Evolutionary conservation across 2,113 vertebrate species (phyloP).

Genomic region (Rhadina sibilatrix): DNA sequence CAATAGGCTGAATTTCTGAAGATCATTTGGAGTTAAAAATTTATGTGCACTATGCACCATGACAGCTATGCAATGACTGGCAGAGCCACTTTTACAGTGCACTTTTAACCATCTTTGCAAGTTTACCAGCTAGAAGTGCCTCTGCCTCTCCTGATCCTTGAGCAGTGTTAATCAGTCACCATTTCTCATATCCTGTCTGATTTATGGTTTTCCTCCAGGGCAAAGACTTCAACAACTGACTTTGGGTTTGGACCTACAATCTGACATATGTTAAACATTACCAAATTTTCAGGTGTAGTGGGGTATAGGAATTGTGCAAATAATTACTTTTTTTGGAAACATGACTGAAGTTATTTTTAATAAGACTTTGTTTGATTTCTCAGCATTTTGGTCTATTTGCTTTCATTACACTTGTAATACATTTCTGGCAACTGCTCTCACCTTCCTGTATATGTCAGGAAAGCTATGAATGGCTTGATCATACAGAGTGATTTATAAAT

Average conservation of each 20-base stretch:
- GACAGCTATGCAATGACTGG: neutral
- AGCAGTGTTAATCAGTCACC: neutral
- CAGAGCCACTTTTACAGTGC: neutral
- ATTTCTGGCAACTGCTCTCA: neutral
- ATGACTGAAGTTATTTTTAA: constrained; percentile 28
- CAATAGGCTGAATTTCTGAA: neutral
- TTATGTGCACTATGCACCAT: rapidly evolving
- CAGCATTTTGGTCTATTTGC: constrained; percentile 26
- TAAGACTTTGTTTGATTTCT: constrained; percentile 44
- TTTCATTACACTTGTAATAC: constrained; percentile 47
- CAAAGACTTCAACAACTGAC: constrained; percentile 39
- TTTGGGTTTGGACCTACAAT: constrained; percentile 24
- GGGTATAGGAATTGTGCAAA: constrained; percentile 13
- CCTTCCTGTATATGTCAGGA: neutral
- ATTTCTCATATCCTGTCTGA: constrained; percentile 52
- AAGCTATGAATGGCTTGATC: constrained; percentile 19
- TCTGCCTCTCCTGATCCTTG: neutral
- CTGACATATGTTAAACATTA: constrained; percentile 53
- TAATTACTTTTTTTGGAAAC: constrained; percentile 36
- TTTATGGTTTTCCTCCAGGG: constrained; percentile 49
- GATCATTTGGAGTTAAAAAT: neutral
- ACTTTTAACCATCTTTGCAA: neutral
- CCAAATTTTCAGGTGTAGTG: constrained; percentile 57
- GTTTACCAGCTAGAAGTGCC: neutral
- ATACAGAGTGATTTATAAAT: constrained; percentile 27